A percentile compares a stretch with the other conserved stretches of the same genome.
Conservation (phyloP, 1,140 invertebrate species). For the Oncopeltus fasciatus region DNA sequence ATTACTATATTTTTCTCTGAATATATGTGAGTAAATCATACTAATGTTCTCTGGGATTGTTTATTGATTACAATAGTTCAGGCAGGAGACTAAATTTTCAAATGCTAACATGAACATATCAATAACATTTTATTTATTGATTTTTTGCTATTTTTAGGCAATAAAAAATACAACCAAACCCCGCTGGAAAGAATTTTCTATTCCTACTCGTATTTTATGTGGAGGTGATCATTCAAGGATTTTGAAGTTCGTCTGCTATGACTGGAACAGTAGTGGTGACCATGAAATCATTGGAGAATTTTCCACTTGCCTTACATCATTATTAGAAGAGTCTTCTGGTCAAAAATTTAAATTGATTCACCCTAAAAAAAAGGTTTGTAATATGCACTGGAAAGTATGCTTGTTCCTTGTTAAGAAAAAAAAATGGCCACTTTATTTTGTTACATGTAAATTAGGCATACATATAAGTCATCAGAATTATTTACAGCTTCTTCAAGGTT, state of each 20-base stretch:
- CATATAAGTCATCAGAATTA: too few relatives aligned
- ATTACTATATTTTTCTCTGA: background rate
- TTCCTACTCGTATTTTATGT: conserved; percentile 39
- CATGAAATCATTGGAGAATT: conserved; percentile 35
- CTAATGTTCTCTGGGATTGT: background rate
- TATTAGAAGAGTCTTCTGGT: conserved; percentile 2
- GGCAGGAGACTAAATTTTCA: background rate
- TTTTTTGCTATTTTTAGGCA: conserved; percentile 26
- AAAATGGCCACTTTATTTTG: too few relatives aligned
- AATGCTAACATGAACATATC: too few relatives aligned
- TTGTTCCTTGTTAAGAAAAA: too few relatives aligned
- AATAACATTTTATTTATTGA: background rate
- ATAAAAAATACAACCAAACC: conserved; percentile 40
- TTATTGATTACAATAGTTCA: background rate
- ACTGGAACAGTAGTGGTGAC: conserved; percentile 29
- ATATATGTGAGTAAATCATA: background rate
- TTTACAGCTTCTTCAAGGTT: background rate
- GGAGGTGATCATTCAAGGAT: conserved; percentile 43
- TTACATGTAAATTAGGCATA: too few relatives aligned
- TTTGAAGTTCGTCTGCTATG: conserved; percentile 30
- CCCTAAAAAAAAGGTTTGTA: background rate
- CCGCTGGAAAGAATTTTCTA: conserved; percentile 39
- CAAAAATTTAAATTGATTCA: conserved; percentile 22
- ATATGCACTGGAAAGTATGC: too few relatives aligned
- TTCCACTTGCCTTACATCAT: conserved; percentile 22